Conservation (phyloP, 37 sponge, comb jelly and placozoan genomes). For the Theonella swinhoei region DNA sequence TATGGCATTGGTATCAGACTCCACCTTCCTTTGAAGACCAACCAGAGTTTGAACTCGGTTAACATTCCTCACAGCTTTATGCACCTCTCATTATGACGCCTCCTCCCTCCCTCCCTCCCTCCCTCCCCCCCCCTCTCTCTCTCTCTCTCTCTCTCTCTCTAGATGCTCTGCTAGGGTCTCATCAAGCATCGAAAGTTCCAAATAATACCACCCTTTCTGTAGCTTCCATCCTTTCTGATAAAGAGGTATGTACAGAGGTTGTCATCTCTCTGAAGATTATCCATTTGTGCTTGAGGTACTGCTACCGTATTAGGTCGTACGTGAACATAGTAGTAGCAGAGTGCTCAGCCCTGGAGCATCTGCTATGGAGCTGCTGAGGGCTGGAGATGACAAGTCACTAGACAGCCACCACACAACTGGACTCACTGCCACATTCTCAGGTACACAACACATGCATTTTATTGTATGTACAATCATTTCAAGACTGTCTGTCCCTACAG, state of each 20-base stretch:
- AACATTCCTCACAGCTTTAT: no score
- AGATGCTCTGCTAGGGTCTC: no score
- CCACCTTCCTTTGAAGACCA: neutral
- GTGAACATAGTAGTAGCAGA: neutral
- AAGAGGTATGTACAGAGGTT: neutral
- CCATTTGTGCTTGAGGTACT: neutral
- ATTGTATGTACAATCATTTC: no score
- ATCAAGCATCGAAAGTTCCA: no score
- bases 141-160: no score
- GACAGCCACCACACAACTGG: slow-evolving; percentile 2
- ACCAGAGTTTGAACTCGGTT: neutral
- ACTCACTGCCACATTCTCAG: neutral
- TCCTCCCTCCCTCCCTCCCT: no score
- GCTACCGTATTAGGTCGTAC: neutral
- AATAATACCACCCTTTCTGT: no score
- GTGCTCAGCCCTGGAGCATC: neutral
- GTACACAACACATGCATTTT: neutral
- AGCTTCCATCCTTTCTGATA: neutral
- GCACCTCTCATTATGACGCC: no score
- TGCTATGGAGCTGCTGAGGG: neutral
- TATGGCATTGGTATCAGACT: neutral
- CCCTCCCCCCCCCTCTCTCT: no score
- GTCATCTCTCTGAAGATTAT: neutral
- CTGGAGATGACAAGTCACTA: neutral
- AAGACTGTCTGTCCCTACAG: no score